Conservation (phyloP, 2,113 vertebrate genomes). For the Daubentonia madagascariensis region DNA sequence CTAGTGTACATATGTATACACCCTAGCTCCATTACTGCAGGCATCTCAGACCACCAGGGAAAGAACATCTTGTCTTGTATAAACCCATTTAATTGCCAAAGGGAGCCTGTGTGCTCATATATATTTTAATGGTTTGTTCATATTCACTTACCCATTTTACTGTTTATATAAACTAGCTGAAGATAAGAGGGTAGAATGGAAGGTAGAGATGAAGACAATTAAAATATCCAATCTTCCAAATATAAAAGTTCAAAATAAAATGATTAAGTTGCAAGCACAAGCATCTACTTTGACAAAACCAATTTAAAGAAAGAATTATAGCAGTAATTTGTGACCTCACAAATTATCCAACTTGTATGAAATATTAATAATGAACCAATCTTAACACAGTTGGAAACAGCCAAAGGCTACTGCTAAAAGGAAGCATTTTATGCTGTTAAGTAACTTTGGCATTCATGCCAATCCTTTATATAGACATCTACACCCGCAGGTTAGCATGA, state of each 20-base stretch:
- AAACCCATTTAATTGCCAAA: slow-evolving; percentile 7
- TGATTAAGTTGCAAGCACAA: slow-evolving; percentile 24
- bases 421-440: slow-evolving; percentile 63
- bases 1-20: neutral
- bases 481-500: slow-evolving; percentile 49
- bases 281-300: slow-evolving; percentile 25
- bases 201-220: slow-evolving; percentile 5
- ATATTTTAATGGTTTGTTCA: slow-evolving; percentile 22
- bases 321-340: slow-evolving; percentile 49
- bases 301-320: slow-evolving; percentile 71
- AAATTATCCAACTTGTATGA: slow-evolving; percentile 67
- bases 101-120: neutral
- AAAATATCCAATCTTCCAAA: slow-evolving; percentile 5
- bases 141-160: slow-evolving; percentile 10
- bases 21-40: neutral
- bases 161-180: slow-evolving; percentile 35
- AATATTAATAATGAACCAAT: slow-evolving; percentile 65
- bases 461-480: slow-evolving; percentile 62
- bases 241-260: slow-evolving; percentile 45
- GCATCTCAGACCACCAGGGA: neutral
- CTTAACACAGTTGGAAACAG: slow-evolving; percentile 70
- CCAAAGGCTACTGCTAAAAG: slow-evolving; percentile 76
- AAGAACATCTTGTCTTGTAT: neutral
- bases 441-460: slow-evolving; percentile 75
- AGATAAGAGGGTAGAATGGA: neutral